phyloP scores from a whole-genome alignment of 2,888 invertebrate genomes.

The Schrankia costaestrigalis region DNA sequence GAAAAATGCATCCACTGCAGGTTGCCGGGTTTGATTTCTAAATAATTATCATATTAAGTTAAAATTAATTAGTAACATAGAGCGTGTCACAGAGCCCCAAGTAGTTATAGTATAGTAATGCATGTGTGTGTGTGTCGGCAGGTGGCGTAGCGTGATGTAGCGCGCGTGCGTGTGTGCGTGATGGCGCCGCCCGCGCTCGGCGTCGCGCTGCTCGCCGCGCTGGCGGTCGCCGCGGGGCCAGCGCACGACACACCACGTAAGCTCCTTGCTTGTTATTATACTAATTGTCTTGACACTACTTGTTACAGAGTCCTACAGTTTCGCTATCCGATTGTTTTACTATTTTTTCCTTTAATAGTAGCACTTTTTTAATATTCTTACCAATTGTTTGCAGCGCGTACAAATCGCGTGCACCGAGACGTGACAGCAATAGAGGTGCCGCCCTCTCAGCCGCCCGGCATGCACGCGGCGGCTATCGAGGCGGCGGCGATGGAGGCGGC shows the following conservation, averaged over 20 bases:
- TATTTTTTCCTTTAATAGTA: too few relatives aligned
- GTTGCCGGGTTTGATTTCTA: too few relatives aligned
- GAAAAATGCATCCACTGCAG: too few relatives aligned
- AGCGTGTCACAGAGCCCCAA: too few relatives aligned
- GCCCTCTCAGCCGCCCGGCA: conserved; percentile 7
- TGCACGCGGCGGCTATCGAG: conserved; percentile 8
- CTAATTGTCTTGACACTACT: too few relatives aligned
- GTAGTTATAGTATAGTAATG: background rate
- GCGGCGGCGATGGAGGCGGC: conserved; percentile 22
- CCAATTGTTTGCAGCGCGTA: conserved; percentile 9
- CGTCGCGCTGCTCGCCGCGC: conserved; percentile 33
- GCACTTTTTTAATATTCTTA: too few relatives aligned
- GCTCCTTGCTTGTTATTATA: background rate
- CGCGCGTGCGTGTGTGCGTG: conserved; percentile 4
- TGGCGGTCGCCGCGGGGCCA: conserved; percentile 34
- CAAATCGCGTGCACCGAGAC: conserved; percentile 23
- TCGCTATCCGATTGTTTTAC: too few relatives aligned
- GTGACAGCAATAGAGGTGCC: conserved; percentile 15
- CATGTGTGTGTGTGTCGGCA: background rate
- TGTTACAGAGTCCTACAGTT: too few relatives aligned
- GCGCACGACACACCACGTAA: conserved; percentile 12
- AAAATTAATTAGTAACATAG: too few relatives aligned
- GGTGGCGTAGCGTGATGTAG: conserved; percentile 10
- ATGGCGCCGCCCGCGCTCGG: conserved; percentile 26
- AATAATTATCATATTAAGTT: too few relatives aligned